A percentile compares a stretch with the other conserved stretches of the same genome.
These are phyloP conservation scores for Percopsis omiscomaycus DNA, from an alignment of 2,797 vertebrate species.

Conservation along the genomic window DNA sequence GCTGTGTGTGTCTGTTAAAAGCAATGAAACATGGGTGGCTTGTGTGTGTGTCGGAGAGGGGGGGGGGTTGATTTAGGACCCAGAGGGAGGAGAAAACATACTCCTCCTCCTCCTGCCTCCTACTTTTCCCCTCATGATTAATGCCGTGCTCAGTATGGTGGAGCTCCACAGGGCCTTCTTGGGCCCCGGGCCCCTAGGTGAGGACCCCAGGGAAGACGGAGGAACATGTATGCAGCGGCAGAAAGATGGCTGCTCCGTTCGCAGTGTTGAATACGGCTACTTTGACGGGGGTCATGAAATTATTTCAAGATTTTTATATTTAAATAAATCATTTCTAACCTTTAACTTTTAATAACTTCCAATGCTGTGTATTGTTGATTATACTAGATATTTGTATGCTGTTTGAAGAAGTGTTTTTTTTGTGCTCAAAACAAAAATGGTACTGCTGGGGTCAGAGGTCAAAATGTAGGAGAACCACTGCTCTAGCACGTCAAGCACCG, in stretches of 20 bases:
- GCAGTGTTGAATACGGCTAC: background rate
- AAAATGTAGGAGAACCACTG: background rate
- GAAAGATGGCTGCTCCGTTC: background rate
- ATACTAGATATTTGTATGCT: no score
- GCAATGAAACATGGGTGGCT: slow-evolving; percentile 9
- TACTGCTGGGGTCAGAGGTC: no score
- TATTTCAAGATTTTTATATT: no score
- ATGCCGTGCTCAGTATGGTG: slow-evolving; percentile 40
- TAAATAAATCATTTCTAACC: no score
- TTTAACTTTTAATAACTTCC: no score
- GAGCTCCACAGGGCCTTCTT: slow-evolving; percentile 22
- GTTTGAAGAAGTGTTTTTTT: no score
- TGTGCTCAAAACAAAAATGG: no score
- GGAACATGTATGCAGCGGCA: background rate
- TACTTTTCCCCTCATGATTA: slow-evolving; percentile 52
- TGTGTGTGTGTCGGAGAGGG: slow-evolving; percentile 25
- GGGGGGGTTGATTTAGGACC: slow-evolving; percentile 47
- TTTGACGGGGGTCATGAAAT: no score
- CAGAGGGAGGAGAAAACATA: slow-evolving; percentile 22
- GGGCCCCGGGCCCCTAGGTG: slow-evolving; percentile 39
- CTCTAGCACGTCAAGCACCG: slow-evolving; percentile 15
- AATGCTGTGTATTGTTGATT: no score
- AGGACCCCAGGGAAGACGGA: slow-evolving; percentile 32
- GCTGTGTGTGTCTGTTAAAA: slow-evolving; percentile 9
- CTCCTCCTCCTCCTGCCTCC: slow-evolving; percentile 31